Evolutionary conservation across 2,888 invertebrate species (phyloP), one percentile per base, ranked within the genome.

Genomic region (Rapana venosa): DNA sequence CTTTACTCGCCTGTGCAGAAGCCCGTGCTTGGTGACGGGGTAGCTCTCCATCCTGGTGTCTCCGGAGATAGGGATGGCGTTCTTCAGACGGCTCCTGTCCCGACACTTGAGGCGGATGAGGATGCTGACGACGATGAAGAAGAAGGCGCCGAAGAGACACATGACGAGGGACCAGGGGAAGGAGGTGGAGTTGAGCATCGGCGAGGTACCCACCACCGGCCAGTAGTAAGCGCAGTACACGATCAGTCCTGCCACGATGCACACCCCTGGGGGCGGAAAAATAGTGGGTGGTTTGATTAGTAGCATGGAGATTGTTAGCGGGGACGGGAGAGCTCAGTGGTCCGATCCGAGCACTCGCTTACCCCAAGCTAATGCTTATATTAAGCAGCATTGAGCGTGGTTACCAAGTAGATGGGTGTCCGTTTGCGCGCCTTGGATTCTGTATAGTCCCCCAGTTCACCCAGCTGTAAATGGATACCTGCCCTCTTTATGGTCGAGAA

Each of bases 51-150:
- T 81, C 70, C 90, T 90, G 47, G 90, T 61, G 58, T 91, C 91
- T 61, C 90, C 90, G 56, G 91, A 90, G 5, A 88, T 87, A n/a
- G 91, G 91, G 35, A 91, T 91, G 87, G 91, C 91, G 88, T 91
- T 61, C 58, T 91, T 86, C n/a, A 90, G 8, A 61, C 83, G 89
- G 87, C 87, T 66, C 26, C 86, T 35, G 20, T 83, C 74, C 32
- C 89, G 66, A 61, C 91, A 91, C 35, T 87, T 88, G 56, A 85
- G 22, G 58, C 90, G 91, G 79, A 91, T 88, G 58, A 91, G 90
- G 47, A 90, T 35, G 77, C 83, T 83, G 85, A 91, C 81, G 61
- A 90, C 74, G 85, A 91, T 61, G 88, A 90, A 88, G 85, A 90
- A 26, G 83, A 91, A 17, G 47, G 87, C 88, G 36, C 90, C 90